These are phyloP conservation scores for Apogon hyalosoma DNA, from an alignment of 2,797 vertebrate genomes.

Conservation along the genomic window DNA sequence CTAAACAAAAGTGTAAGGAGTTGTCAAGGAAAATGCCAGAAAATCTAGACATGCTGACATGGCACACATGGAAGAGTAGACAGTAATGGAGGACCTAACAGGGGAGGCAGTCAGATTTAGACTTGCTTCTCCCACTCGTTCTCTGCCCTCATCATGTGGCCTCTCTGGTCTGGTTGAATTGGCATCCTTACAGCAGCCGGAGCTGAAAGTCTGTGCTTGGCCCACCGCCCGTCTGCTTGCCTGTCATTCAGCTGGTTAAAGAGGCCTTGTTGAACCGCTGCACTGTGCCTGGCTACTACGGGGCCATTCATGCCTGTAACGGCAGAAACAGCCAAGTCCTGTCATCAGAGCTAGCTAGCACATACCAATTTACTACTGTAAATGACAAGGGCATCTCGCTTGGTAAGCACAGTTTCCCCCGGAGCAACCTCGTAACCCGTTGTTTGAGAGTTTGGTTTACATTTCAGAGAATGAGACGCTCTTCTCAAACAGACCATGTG, in stretches of 20 bases:
- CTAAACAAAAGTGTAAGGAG: conserved; percentile 34
- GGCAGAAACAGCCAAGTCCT: conserved; percentile 66
- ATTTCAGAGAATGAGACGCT: conserved; percentile 50
- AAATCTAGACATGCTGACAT: conserved; percentile 29
- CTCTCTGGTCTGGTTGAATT: conserved; percentile 65
- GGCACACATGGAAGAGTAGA: conserved; percentile 26
- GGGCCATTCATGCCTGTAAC: conserved; percentile 72
- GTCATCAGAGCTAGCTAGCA: conserved; percentile 57
- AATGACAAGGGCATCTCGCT: conserved; percentile 65
- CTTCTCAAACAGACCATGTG: conserved; percentile 26
- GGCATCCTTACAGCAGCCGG: conserved; percentile 66
- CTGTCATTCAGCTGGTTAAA: conserved; percentile 77
- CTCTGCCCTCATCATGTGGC: conserved; percentile 42
- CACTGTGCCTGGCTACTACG: conserved; percentile 70
- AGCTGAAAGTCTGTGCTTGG: conserved; percentile 73
- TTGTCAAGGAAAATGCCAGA: conserved; percentile 16
- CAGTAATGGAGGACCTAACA: conserved; percentile 41
- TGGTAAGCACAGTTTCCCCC: conserved; percentile 53
- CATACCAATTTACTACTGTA: conserved; percentile 66
- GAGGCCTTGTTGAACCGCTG: conserved; percentile 76
- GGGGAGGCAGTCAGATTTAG: conserved; percentile 41
- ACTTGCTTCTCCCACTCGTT: conserved; percentile 39
- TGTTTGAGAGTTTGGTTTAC: conserved; percentile 41
- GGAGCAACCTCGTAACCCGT: conserved; percentile 49
- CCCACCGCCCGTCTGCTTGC: conserved; percentile 67